These are phyloP conservation scores for Lindbergichthys nudifrons DNA, from an alignment of 2,797 vertebrate species.

Conservation along the genomic window DNA sequence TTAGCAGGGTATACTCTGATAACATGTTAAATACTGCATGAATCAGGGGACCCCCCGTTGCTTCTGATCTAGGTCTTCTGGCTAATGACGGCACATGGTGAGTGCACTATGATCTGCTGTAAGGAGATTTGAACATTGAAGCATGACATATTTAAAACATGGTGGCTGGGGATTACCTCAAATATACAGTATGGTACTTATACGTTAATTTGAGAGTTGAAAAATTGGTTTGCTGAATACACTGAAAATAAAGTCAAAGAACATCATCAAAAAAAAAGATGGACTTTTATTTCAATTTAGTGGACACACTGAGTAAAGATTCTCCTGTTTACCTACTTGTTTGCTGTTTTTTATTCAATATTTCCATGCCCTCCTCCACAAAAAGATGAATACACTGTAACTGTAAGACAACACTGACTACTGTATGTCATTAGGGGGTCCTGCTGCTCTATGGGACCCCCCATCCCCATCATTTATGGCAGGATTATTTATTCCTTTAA, in stretches of 20 bases:
- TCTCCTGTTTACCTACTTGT: not conserved
- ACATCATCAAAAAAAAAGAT: too few relatives aligned
- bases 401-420: slow-evolving; percentile 26
- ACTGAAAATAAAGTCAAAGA: not conserved
- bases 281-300: too few relatives aligned
- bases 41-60: slow-evolving; percentile 23
- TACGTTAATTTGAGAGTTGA: not conserved
- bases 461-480: slow-evolving; percentile 44
- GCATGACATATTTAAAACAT: slow-evolving; percentile 29
- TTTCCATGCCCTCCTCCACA: not conserved
- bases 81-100: slow-evolving; percentile 43
- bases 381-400: slow-evolving; percentile 26
- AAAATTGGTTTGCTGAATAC: not conserved
- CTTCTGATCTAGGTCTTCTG: slow-evolving; percentile 33
- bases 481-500: slow-evolving; percentile 66
- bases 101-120: slow-evolving; percentile 20
- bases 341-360: not conserved
- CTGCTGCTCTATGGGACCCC: slow-evolving; percentile 25
- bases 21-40: slow-evolving; percentile 36
- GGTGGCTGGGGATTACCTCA: not conserved
- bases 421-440: slow-evolving; percentile 22
- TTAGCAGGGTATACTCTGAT: slow-evolving; percentile 16
- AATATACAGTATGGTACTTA: not conserved
- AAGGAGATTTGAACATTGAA: slow-evolving; percentile 47
- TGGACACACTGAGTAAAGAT: not conserved